Conservation (phyloP, 1,140 invertebrate species). For the Drosophila saltans region DNA sequence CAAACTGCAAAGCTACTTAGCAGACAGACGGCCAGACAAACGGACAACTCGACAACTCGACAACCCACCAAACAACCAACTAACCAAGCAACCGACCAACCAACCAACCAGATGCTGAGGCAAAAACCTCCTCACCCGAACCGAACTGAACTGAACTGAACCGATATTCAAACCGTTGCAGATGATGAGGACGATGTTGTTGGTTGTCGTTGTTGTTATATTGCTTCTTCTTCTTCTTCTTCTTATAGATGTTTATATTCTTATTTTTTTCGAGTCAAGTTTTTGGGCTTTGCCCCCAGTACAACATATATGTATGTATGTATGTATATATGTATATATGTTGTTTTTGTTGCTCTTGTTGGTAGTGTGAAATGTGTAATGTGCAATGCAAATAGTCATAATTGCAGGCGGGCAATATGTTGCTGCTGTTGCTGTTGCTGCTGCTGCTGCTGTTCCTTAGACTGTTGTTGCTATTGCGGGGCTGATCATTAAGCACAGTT, state of each 20-base stretch:
- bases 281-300: slow-evolving; percentile 11
- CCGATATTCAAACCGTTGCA: neutral
- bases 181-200: neutral
- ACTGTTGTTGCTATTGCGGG: slow-evolving; percentile 24
- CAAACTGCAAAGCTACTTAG: slow-evolving; percentile 33
- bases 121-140: neutral
- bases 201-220: neutral
- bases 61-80: neutral
- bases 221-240: slow-evolving; percentile 8
- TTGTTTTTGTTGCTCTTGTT: slow-evolving; percentile 18
- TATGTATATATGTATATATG: neutral
- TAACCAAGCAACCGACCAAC: neutral
- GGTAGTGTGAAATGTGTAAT: slow-evolving; percentile 61
- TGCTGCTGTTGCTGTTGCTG: slow-evolving; percentile 27
- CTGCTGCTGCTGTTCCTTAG: slow-evolving; percentile 28
- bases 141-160: neutral
- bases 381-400: slow-evolving; percentile 78
- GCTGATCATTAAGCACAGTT: slow-evolving; percentile 75
- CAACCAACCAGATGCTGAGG: slow-evolving; percentile 7
- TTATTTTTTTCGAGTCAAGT: slow-evolving; percentile 24
- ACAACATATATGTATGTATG: neutral
- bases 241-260: neutral
- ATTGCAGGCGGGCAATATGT: slow-evolving; percentile 57
- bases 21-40: slow-evolving; percentile 14
- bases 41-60: slow-evolving; percentile 7